These are phyloP conservation scores for Anoplius nigerrimus DNA, from an alignment of 2,888 invertebrate genomes.

Conservation along the genomic window DNA sequence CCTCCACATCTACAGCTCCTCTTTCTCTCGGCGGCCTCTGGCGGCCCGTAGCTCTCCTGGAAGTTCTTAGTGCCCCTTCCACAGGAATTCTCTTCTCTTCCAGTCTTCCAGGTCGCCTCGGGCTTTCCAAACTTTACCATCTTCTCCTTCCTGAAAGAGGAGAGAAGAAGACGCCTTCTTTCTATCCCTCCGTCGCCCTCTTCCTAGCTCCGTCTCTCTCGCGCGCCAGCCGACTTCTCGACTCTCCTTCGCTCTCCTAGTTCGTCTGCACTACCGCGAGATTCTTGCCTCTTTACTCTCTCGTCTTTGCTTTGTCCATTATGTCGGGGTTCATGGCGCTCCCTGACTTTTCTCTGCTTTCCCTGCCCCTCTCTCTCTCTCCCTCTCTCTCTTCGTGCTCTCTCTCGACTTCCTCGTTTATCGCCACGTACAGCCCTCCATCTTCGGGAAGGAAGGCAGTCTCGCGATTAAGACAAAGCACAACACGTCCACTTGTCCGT, in stretches of 20 bases:
- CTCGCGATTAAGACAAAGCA: slow-evolving; percentile 37
- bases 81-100: slow-evolving; percentile 51
- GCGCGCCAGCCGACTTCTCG: slow-evolving; percentile 9
- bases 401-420: background rate
- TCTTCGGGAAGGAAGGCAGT: slow-evolving; percentile 22
- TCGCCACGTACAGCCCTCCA: slow-evolving; percentile 22
- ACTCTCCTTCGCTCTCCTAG: background rate
- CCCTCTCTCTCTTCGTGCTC: background rate
- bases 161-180: slow-evolving; percentile 20
- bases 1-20: too few species aligned
- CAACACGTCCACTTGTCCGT: slow-evolving; percentile 32
- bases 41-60: slow-evolving; percentile 49
- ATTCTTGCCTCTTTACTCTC: slow-evolving; percentile 5
- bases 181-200: slow-evolving; percentile 18
- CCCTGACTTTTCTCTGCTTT: slow-evolving; percentile 2
- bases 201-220: slow-evolving; percentile 9
- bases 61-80: slow-evolving; percentile 47
- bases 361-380: background rate
- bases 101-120: slow-evolving; percentile 50
- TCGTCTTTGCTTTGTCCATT: slow-evolving; percentile 15
- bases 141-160: slow-evolving; percentile 55
- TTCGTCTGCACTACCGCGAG: background rate
- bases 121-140: slow-evolving; percentile 65
- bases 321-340: slow-evolving; percentile 5
- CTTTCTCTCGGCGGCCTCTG: slow-evolving; percentile 24